These are phyloP conservation scores for Pseudachorutes palmiensis DNA, from an alignment of 1,140 invertebrate genomes.

Conservation along the genomic window DNA sequence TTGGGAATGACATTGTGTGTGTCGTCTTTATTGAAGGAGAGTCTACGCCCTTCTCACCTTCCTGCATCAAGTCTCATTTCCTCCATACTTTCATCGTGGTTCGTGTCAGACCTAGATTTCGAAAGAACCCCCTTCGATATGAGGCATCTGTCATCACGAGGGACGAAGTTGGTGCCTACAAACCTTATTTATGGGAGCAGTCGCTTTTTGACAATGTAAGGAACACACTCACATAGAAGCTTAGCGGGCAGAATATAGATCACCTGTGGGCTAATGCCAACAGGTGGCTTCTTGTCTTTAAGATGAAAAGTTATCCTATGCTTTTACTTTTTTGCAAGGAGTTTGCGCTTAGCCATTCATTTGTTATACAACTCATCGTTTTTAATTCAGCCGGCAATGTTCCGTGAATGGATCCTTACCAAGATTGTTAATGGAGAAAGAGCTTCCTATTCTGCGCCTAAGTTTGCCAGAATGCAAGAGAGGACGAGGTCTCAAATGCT, in stretches of 20 bases:
- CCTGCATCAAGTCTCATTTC: conserved; percentile 88
- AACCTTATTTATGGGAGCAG: conserved; percentile 88
- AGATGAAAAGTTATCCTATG: no score
- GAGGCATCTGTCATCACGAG: conserved; percentile 86
- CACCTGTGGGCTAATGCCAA: no score
- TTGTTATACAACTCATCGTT: no score
- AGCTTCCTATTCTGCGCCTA: conserved; percentile 90
- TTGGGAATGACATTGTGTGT: conserved; percentile 47
- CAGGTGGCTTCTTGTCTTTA: conserved; percentile 4
- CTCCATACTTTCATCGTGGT: conserved; percentile 85
- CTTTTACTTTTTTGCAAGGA: no score
- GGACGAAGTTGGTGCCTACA: conserved; percentile 95
- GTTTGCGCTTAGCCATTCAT: no score
- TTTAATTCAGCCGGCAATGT: conserved; percentile 51
- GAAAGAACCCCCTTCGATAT: conserved; percentile 73
- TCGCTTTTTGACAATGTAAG: conserved; percentile 73
- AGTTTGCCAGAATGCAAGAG: conserved; percentile 92
- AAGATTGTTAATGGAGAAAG: conserved; percentile 96
- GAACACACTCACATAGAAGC: not conserved
- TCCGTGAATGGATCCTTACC: conserved; percentile 87
- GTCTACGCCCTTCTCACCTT: conserved; percentile 81
- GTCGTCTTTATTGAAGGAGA: conserved; percentile 65
- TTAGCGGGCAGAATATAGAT: no score
- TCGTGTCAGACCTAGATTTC: conserved; percentile 72
- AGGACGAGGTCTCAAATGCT: conserved; percentile 81